Percentiles rank a stretch among this genome's conserved stretches.
These are phyloP conservation scores for Dorcus parallelipipedus DNA, from an alignment of 2,888 invertebrate genomes.

Conservation along the genomic window DNA sequence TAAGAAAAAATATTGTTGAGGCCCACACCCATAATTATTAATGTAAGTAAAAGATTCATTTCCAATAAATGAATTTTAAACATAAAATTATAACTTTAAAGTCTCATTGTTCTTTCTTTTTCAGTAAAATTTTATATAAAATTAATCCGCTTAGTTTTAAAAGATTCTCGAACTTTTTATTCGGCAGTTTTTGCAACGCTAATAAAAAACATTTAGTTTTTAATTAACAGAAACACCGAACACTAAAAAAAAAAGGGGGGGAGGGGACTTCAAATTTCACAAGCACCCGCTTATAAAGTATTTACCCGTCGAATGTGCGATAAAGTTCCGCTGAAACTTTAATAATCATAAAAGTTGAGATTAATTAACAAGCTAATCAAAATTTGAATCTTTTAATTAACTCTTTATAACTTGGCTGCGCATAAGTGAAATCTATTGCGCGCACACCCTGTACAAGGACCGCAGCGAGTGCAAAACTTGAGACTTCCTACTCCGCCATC, in stretches of 20 bases:
- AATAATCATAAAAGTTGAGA: conserved; percentile 9
- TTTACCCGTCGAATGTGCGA: not conserved
- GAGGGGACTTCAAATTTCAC: not conserved
- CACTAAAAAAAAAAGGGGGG: not conserved
- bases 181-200: not conserved
- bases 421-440: not conserved
- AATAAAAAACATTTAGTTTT: not conserved
- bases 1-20: too few relatives aligned
- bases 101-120: too few relatives aligned
- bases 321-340: conserved; percentile 4
- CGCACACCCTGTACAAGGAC: too few relatives aligned
- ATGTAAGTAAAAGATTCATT: too few relatives aligned
- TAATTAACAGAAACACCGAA: not conserved
- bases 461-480: too few relatives aligned
- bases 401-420: not conserved
- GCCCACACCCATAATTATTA: too few relatives aligned
- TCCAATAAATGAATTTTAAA: too few relatives aligned
- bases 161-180: not conserved
- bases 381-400: conserved; percentile 11
- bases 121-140: too few relatives aligned
- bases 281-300: not conserved
- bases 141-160: too few relatives aligned
- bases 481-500: too few relatives aligned
- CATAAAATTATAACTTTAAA: too few relatives aligned
- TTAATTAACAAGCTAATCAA: conserved; percentile 11